Base-by-base conservation (phyloP, 2,888 invertebrate species). In the Aphidius colemani region DNA sequence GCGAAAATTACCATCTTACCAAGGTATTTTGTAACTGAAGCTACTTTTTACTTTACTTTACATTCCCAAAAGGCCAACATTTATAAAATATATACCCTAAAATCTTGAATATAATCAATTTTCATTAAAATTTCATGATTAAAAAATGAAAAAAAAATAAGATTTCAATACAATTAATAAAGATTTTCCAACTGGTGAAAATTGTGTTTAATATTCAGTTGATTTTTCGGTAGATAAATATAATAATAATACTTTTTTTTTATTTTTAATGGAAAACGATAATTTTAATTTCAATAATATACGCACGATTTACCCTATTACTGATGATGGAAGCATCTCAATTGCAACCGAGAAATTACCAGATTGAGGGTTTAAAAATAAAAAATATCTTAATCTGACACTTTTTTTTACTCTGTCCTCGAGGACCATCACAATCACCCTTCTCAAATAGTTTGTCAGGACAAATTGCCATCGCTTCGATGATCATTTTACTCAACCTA, bases 371-470 rank as follows among this genome's bases (percentile, higher is more conserved):
- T 66, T 68, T 68, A 64, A 75, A 73, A 76, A 67, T 18, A 75
- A 72, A 75, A 40, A 60, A 51, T 45, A 40, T 4, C 30, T 30
- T 10, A 41, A 53, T 40, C 39, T 61, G 61, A 45, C 59, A 18
- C 65, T 55, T 30, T 30, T 30, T 30, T 30, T 30, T 30, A 5
- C 30, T 30, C 3, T 30, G 30, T 30, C 60, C 62, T 59, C 45
- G 55, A 49, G 55, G 30, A 11, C 57, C 13, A 48, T 53, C 71
- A 65, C 69, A 68, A 68, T 67, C 70, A 69, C 67, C 65, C 67
- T 78, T 74, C 78, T 79, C 78, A 80, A 79, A 78, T 78, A 79
- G 77, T 80, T 81, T 77, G 40, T 51, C 57, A 41, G 43, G 84
- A 84, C 63, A 51, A 55, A 55, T 56, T 45, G 45, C 66, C 63